Base-by-base conservation (phyloP, 2,113 vertebrate species). In the Panurus biarmicus region DNA sequence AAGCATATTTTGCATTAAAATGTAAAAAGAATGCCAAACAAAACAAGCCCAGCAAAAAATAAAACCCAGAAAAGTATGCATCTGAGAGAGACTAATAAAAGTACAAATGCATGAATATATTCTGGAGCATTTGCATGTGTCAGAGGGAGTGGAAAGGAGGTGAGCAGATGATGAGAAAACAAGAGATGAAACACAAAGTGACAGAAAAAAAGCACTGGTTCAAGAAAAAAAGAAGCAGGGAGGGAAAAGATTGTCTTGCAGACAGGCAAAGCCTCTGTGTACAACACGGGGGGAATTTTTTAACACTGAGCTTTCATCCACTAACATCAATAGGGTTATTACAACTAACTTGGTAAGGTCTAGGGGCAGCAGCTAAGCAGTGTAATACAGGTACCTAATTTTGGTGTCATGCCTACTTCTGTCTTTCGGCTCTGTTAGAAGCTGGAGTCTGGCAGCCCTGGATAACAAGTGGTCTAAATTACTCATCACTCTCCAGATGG, bases 401-500 rank as follows among this genome's bases (percentile, higher is more conserved):
- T 80, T 62, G 60, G 79, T 93, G 90, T 94, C 92, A 90, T 67
- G 60, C 72, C 85, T 94, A 65, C 71, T 95, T 90, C 65, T 83
- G 85, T 92, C 82, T 2, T 0, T 62, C 1, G 0, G n/a, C 78
- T 95, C 76, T 75, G 62, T 64, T 47, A 83, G 75, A 85, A 95
- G 64, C 92, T 51, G 64, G 82, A 95, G 79, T 47, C 85, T 94
- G 90, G 94, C 72, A 93, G 92, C 35, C 57, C 79, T 80, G 96
- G 92, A 84, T 95, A 96, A 94, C 95, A 96, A 96, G 95, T 90
- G 92, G 92, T 90, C 88, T 95, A 95, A 96, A 96, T 96, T 95
- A 90, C 96, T 92, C 88, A 80, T 95, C 79, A 53, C 85, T 88
- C 75, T 96, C 82, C 0, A 11, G 90, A 95, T 88, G 79, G 82